Conservation (phyloP, 2,113 vertebrate species). For the Calidris pugnax region DNA sequence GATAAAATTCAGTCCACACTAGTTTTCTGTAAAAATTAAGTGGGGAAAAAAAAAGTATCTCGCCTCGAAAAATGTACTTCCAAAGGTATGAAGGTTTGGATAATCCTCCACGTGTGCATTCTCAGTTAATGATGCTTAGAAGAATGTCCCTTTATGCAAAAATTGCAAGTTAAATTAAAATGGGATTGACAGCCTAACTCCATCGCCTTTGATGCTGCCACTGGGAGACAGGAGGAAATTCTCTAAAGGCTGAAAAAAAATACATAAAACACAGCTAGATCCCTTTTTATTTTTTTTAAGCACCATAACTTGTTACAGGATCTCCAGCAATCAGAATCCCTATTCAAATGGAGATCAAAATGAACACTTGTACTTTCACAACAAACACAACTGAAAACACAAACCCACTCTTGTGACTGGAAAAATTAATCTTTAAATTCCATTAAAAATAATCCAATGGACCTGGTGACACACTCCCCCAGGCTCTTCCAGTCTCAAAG, state of each 20-base stretch:
- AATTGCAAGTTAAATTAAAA: neutral
- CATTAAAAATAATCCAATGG: neutral
- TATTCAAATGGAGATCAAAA: too few relatives aligned
- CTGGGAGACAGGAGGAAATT: neutral
- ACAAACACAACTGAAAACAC: neutral
- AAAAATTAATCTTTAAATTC: neutral
- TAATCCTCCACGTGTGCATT: accelerated
- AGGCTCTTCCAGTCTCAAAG: neutral
- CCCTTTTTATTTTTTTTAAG: neutral
- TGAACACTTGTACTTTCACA: neutral
- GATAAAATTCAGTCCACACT: neutral
- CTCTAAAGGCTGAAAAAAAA: neutral
- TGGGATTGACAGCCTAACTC: too few relatives aligned
- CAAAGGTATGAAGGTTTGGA: too few relatives aligned
- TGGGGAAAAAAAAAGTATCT: neutral
- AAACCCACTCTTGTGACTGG: too few relatives aligned
- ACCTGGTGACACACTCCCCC: neutral
- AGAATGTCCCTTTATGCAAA: neutral
- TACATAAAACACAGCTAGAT: accelerated
- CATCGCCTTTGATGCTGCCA: neutral
- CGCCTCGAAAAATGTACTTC: neutral
- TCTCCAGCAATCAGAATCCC: neutral
- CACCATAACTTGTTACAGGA: neutral
- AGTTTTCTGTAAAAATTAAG: neutral
- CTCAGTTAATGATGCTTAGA: neutral